Evolutionary conservation across 1,140 invertebrate genomes (phyloP).

Genomic region (Drosophila jambulina): DNA sequence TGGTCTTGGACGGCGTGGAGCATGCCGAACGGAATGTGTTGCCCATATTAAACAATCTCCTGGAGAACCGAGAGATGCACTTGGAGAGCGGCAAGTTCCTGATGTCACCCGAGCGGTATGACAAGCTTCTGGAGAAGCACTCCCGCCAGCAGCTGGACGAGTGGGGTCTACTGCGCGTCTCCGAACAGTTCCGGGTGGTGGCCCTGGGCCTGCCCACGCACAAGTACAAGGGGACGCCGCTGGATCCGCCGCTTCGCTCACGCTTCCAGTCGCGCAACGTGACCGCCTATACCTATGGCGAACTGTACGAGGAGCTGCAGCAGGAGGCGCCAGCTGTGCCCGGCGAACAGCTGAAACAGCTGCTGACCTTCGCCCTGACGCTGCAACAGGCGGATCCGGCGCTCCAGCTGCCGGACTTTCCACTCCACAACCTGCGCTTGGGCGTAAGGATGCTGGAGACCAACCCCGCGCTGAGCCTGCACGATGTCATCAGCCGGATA

Average conservation of each 20-base stretch:
- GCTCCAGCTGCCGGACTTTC: conserved; percentile 93
- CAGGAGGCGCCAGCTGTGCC: conserved; percentile 87
- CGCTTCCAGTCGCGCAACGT: conserved; percentile 97
- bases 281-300: conserved; percentile 87
- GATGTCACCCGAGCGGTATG: conserved; percentile 94
- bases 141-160: conserved; percentile 88
- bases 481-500: conserved; percentile 90
- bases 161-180: conserved; percentile 95
- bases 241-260: conserved; percentile 97
- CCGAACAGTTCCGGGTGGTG: conserved; percentile 96
- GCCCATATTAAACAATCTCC: conserved; percentile 98
- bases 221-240: conserved; percentile 95
- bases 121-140: conserved; percentile 93
- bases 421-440: conserved; percentile 91
- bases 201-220: conserved; percentile 95
- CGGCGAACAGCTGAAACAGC: conserved; percentile 87
- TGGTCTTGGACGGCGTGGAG: conserved; percentile 98
- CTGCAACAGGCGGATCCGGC: conserved; percentile 90
- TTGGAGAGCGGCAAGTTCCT: conserved; percentile 98
- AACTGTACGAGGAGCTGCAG: conserved; percentile 87
- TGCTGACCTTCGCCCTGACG: conserved; percentile 91
- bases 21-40: conserved; percentile 98
- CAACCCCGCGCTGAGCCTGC: conserved; percentile 87
- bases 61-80: conserved; percentile 99
- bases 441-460: conserved; percentile 89